Evolutionary conservation across 2,797 vertebrate genomes (phyloP).

Genomic region (Alfaro cultratus): DNA sequence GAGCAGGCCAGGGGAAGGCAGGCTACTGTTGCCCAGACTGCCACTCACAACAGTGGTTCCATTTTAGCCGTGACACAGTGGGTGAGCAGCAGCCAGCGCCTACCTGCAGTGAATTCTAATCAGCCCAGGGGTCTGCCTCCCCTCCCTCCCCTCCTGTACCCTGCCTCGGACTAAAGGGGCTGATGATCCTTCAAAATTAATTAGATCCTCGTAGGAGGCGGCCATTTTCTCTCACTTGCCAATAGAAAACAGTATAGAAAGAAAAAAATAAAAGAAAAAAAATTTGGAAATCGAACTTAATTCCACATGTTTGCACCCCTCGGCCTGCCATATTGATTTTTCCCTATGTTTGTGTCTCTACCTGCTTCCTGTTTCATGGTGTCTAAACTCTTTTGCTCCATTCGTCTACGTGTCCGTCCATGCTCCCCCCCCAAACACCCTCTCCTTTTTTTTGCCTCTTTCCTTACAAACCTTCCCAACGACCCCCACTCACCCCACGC

Average conservation of each 20-base stretch:
- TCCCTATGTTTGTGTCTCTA: conserved; percentile 44
- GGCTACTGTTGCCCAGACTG: conserved; percentile 79
- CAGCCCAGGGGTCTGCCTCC: conserved; percentile 92
- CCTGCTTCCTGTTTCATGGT: conserved; percentile 76
- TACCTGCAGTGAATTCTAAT: conserved; percentile 99
- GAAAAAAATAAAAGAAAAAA: conserved; percentile 49
- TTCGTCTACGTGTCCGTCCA: conserved; percentile 62
- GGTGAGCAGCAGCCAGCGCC: conserved; percentile 97
- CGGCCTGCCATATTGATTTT: conserved; percentile 41
- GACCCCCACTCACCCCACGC: conserved; percentile 58
- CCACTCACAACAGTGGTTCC: conserved; percentile 86
- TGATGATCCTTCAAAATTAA: conserved; percentile 99
- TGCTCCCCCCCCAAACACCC: conserved; percentile 62
- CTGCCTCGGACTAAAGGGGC: conserved; percentile 95
- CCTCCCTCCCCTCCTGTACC: conserved; percentile 83
- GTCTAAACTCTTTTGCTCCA: conserved; percentile 61
- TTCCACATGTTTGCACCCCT: conserved; percentile 41
- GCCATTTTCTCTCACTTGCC: conserved; percentile 79
- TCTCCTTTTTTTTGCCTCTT: conserved; percentile 13
- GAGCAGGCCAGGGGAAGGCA: conserved; percentile 70
- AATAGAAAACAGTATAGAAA: conserved; percentile 39
- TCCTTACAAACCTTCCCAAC: conserved; percentile 49
- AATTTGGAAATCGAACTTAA: conserved; percentile 53
- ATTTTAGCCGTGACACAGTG: conserved; percentile 95
- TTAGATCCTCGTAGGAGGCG: conserved; percentile 90